phyloP scores from a whole-genome alignment of 2,113 vertebrate genomes.

The Vulpes vulpes region DNA sequence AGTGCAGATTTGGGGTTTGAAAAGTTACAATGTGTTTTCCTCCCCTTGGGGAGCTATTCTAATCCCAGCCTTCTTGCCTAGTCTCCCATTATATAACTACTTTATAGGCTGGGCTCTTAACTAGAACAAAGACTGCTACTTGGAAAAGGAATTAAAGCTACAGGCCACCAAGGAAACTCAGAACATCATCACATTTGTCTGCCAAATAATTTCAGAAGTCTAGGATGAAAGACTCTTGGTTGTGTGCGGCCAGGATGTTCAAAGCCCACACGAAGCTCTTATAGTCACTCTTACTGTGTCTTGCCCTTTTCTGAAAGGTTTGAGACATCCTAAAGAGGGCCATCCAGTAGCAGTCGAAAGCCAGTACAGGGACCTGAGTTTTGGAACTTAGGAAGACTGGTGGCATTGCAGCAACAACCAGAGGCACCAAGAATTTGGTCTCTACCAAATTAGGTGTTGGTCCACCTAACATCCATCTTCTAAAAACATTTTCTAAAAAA shows the following conservation, averaged over 20 bases:
- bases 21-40: fast-evolving
- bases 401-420: not conserved
- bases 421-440: not conserved
- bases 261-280: not conserved
- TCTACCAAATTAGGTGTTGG: not conserved
- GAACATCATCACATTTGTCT: not conserved
- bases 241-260: not conserved
- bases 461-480: not conserved
- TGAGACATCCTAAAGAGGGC: not conserved
- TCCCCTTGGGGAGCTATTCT: not conserved
- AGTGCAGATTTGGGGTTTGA: not conserved
- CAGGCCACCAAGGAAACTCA: not conserved
- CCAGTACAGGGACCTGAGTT: not conserved
- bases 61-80: not conserved
- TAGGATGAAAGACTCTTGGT: not conserved
- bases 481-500: not conserved
- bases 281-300: not conserved
- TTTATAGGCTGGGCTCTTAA: not conserved
- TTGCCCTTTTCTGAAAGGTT: not conserved
- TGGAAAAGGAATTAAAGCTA: slow-evolving; percentile 12
- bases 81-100: not conserved
- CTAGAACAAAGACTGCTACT: not conserved
- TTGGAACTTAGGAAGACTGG: not conserved
- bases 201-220: not conserved
- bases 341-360: not conserved